Evolutionary conservation across 2,888 invertebrate species (phyloP), one percentile per base, ranked within the genome.

Genomic region (Eupithecia abbreviata): DNA sequence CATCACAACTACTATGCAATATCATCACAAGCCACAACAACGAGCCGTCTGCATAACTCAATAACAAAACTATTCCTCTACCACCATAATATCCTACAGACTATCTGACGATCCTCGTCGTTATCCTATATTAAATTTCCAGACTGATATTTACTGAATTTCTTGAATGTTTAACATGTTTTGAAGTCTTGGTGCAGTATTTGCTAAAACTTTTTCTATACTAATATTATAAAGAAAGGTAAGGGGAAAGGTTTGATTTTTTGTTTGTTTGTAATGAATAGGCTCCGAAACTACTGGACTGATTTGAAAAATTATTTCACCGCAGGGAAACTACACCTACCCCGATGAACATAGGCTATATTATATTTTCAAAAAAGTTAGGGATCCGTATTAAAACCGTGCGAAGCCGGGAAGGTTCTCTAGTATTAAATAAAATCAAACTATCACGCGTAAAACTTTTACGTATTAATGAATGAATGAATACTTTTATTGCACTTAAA

Each of bases 11-110:
- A 51, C 85, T 91, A 82, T 81, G 85, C 84, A 88, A 89, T 90
- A 89, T 85, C 85, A 82, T 84, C 85, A 78, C 83, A 71, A 72
- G 77, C 72, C 79, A 74, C 76, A 71, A 83, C 79, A 42, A 79
- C 80, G 82, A 82, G 74, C 84, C 79, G 93, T 92, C 94, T 93
- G 93, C 94, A 94, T 94, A 94, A 91, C 93, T 93, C 92, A 93
- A 93, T 94, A 93, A 87, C 91, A 86, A 86, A 93, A 90, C 91
- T 93, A 93, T 93, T 92, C 89, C 84, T 80, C 82, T 86, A 84
- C 85, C 85, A 85, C 85, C 79, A 82, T 85, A 82, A 85, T 84
- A 83, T 82, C 82, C 82, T 79, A 79, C 79, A 82, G 81, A 79
- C 82, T 68, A 77, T 81, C 77, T 89, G 85, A 87, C 83, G 85